Evolutionary conservation across 2,888 invertebrate species (phyloP).

Genomic region (Diplazon laetatorius): DNA sequence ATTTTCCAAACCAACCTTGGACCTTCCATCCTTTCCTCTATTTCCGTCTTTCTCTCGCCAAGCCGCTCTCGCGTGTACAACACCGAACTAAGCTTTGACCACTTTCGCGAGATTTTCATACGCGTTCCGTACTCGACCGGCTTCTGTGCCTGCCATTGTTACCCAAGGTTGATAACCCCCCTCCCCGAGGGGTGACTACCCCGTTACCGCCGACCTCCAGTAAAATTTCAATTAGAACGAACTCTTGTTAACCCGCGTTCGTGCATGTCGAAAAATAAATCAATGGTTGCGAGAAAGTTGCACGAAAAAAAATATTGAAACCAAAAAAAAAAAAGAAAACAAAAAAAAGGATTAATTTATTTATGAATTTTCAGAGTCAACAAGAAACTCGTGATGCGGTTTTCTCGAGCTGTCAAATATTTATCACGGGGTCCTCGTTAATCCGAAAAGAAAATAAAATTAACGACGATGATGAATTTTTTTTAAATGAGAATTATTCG

Average conservation of each 20-base stretch:
- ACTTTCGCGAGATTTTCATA: conserved; percentile 40
- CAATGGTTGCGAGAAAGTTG: neutral
- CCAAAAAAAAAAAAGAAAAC: neutral
- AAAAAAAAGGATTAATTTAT: neutral
- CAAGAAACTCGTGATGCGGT: no score
- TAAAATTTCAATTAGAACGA: conserved; percentile 14
- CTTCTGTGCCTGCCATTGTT: conserved; percentile 31
- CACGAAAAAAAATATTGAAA: neutral
- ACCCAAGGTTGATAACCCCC: neutral
- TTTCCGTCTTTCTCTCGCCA: no score
- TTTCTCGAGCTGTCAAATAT: no score
- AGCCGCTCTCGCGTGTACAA: conserved; percentile 16
- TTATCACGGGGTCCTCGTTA: no score
- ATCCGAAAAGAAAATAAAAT: neutral
- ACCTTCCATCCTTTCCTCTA: no score
- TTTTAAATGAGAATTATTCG: neutral
- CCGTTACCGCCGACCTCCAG: neutral
- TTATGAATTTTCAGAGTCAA: no score
- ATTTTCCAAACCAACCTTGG: conserved; percentile 36
- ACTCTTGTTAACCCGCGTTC: neutral
- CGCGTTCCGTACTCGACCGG: neutral
- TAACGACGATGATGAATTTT: neutral
- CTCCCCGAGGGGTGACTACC: no score
- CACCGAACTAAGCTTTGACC: conserved; percentile 7
- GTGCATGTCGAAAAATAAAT: neutral